A percentile compares a stretch with the other conserved stretches of the same genome.
These are phyloP conservation scores for Exephanes ischioxanthus DNA, from an alignment of 2,888 invertebrate species.

Conservation along the genomic window DNA sequence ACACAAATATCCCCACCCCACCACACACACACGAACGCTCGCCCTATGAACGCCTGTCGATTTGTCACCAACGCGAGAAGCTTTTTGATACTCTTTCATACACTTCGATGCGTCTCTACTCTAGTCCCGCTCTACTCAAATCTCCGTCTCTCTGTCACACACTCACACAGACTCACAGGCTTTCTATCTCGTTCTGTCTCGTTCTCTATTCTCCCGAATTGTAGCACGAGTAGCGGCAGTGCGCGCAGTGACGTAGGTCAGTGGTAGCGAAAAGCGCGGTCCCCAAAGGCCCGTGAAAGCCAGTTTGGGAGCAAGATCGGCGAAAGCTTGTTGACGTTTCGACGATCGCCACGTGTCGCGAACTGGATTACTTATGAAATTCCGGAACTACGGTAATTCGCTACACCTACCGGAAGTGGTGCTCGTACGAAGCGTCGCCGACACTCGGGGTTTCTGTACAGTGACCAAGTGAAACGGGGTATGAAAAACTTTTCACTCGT, in stretches of 20 bases:
- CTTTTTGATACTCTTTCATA: slow-evolving; percentile 20
- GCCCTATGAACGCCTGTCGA: neutral
- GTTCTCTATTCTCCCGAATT: slow-evolving; percentile 24
- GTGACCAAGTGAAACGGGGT: slow-evolving; percentile 24
- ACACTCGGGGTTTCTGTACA: neutral
- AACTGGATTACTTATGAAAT: neutral
- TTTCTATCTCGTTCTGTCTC: neutral
- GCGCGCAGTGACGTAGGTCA: slow-evolving; percentile 78
- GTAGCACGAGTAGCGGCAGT: slow-evolving; percentile 61
- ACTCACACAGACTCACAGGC: neutral
- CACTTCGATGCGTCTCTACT: slow-evolving; percentile 28
- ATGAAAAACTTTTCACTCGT: neutral
- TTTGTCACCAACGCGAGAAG: slow-evolving; percentile 11
- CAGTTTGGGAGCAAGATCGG: neutral
- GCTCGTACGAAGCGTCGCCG: neutral
- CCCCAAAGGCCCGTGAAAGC: slow-evolving; percentile 23
- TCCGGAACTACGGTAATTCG: neutral
- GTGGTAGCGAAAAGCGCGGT: slow-evolving; percentile 67
- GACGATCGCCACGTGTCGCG: slow-evolving; percentile 29
- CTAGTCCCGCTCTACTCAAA: slow-evolving; percentile 20
- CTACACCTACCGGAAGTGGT: neutral
- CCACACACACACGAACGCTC: neutral
- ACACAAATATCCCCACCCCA: slow-evolving; percentile 2
- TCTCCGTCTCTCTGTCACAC: neutral
- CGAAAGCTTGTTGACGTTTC: neutral